These are phyloP conservation scores for Theristicus caerulescens DNA, from an alignment of 2,113 vertebrate genomes.

Conservation along the genomic window DNA sequence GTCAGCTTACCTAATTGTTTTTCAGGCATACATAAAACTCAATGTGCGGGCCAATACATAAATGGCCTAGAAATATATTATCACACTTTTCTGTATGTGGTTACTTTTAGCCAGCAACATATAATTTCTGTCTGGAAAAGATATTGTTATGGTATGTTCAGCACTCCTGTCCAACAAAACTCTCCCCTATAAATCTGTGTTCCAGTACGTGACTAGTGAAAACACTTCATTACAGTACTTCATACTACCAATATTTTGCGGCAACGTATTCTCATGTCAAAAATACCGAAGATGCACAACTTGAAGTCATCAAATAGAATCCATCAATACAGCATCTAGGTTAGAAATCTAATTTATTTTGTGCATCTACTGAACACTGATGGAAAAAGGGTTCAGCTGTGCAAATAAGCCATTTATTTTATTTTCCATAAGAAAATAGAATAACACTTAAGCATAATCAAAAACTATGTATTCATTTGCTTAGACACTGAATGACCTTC, in stretches of 20 bases:
- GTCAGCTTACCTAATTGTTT: not conserved
- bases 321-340: not conserved
- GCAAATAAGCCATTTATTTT: not conserved
- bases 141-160: not conserved
- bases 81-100: not conserved
- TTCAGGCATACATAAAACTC: not conserved
- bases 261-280: not conserved
- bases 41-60: not conserved
- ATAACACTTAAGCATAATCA: not conserved
- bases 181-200: constrained; percentile 13
- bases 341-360: constrained; percentile 1
- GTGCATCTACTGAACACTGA: not conserved
- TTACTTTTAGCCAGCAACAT: constrained; percentile 24
- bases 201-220: not conserved
- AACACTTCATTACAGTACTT: constrained; percentile 33
- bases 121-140: constrained; percentile 42
- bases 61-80: not conserved
- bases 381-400: not conserved
- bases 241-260: not conserved
- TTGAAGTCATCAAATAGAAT: constrained; percentile 23
- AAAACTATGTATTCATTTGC: not conserved
- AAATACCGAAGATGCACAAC: not conserved
- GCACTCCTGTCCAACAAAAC: constrained; percentile 16
- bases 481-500: not conserved
- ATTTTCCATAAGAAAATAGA: not conserved